phyloP scores from a whole-genome alignment of 2,797 vertebrate genomes.

The Poliocrania exsul region DNA sequence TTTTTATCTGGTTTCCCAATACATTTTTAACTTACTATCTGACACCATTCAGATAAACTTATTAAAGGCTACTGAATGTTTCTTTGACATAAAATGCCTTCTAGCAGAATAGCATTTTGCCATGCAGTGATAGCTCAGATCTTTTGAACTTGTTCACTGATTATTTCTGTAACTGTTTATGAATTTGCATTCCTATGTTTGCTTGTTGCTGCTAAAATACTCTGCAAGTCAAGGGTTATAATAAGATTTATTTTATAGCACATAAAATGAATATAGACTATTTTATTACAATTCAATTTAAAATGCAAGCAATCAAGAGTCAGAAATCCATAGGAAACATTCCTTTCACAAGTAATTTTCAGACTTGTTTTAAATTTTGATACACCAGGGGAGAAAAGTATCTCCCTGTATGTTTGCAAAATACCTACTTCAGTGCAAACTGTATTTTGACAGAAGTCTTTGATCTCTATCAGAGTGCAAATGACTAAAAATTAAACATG shows the following conservation, averaged over 20 bases:
- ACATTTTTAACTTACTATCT: background rate
- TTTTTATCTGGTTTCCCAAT: background rate
- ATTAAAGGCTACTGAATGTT: background rate
- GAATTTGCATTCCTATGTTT: background rate
- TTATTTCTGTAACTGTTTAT: background rate
- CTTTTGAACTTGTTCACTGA: background rate
- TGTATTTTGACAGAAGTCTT: conserved; percentile 37
- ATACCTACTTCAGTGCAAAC: conserved; percentile 15
- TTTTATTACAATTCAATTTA: background rate
- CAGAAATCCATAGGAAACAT: background rate
- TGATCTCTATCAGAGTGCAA: conserved; percentile 62
- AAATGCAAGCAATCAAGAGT: background rate
- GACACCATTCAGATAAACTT: background rate
- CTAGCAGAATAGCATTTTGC: background rate
- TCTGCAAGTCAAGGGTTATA: background rate
- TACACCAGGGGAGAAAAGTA: background rate
- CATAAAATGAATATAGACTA: background rate
- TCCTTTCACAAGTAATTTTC: background rate
- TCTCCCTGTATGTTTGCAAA: conserved; percentile 47
- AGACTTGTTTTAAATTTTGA: conserved; percentile 16
- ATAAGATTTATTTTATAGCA: background rate
- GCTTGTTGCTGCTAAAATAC: background rate
- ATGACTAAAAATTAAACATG: conserved; percentile 62
- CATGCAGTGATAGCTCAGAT: background rate
- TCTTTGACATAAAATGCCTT: background rate